Percentiles rank a stretch among this genome's conserved stretches.
These are phyloP conservation scores for Pachyramphus minor DNA, from an alignment of 2,113 vertebrate genomes.

Conservation along the genomic window DNA sequence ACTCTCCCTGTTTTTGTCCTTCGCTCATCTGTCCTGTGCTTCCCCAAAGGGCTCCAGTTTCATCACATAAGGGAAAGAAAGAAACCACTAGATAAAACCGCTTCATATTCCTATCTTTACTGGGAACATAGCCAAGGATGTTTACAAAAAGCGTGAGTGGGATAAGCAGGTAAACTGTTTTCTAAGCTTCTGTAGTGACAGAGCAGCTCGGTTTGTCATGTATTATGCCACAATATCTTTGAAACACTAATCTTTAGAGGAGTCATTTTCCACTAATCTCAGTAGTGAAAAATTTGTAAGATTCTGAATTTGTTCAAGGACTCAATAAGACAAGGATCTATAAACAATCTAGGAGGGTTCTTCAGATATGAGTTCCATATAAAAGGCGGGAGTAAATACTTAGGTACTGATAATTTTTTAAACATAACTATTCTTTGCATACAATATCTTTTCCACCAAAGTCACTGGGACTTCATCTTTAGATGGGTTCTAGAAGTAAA, in stretches of 20 bases:
- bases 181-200: not conserved
- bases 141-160: not conserved
- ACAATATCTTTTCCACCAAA: not conserved
- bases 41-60: not conserved
- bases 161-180: constrained; percentile 11
- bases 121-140: not conserved
- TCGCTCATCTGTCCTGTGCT: not conserved
- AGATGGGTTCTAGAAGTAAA: not conserved
- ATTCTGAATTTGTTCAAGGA: not conserved
- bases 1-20: not conserved
- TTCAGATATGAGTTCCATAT: not conserved
- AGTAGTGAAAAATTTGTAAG: not conserved
- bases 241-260: not conserved
- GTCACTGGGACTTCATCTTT: not conserved
- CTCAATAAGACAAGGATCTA: not conserved
- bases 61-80: not conserved
- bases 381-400: not conserved
- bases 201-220: not conserved
- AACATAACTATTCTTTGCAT: not conserved
- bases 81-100: not conserved
- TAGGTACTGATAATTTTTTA: not conserved
- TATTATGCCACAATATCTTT: not conserved
- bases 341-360: not conserved
- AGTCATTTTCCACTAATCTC: not conserved
- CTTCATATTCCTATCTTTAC: not conserved